phyloP scores from a whole-genome alignment of 2,888 invertebrate genomes.

The Cheilosia impressa region DNA sequence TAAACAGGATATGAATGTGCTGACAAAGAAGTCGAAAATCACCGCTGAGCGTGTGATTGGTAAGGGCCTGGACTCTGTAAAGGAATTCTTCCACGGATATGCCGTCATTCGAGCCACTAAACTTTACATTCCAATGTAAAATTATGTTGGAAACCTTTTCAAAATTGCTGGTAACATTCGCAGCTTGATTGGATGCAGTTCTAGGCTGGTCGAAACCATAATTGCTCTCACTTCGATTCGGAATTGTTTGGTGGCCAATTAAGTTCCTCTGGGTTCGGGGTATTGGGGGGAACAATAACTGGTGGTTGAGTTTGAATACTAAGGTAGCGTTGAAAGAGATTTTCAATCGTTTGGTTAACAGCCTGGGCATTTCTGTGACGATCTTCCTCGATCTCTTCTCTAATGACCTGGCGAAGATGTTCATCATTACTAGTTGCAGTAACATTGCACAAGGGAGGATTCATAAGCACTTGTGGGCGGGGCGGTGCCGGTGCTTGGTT shows the following conservation, averaged over 20 bases:
- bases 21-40: slow-evolving; percentile 43
- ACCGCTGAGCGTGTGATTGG: slow-evolving; percentile 43
- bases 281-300: neutral
- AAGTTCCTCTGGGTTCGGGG: neutral
- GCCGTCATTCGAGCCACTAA: neutral
- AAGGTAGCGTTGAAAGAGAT: neutral
- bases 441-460: neutral
- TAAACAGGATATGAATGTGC: slow-evolving; percentile 41
- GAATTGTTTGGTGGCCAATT: neutral
- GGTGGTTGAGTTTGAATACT: neutral
- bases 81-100: slow-evolving; percentile 57
- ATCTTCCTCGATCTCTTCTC: slow-evolving; percentile 2
- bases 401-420: neutral
- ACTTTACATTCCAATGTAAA: too few species aligned
- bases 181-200: neutral
- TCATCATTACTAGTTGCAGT: neutral
- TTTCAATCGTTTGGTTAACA: neutral
- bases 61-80: slow-evolving; percentile 36
- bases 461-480: too few species aligned
- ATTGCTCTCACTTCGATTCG: neutral
- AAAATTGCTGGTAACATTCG: neutral
- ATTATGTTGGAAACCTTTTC: slow-evolving; percentile 37
- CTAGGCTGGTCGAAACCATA: neutral
- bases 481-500: neutral
- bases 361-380: neutral